Conservation (phyloP, 2,113 vertebrate genomes). For the Oncorhynchus mykiss region DNA sequence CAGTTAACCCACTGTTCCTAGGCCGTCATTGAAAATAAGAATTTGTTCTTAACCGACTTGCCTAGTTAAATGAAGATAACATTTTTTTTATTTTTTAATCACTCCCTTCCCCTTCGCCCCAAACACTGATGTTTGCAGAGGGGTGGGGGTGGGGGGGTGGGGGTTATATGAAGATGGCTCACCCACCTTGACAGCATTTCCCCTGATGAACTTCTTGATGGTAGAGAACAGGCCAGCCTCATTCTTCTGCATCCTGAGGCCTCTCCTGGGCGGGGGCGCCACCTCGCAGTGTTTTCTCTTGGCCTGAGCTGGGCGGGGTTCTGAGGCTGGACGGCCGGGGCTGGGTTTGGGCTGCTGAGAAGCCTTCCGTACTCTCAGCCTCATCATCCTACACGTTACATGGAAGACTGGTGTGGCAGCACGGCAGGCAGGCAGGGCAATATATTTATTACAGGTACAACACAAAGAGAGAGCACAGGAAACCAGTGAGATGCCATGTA, state of each 20-base stretch:
- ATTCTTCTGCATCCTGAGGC: conserved; percentile 72
- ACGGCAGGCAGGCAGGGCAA: neutral
- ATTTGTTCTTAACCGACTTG: too few species aligned
- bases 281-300: conserved; percentile 87
- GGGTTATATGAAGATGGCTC: neutral
- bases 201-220: conserved; percentile 77
- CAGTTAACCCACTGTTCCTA: too few species aligned
- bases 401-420: conserved; percentile 75
- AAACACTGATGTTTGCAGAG: too few species aligned
- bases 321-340: conserved; percentile 29
- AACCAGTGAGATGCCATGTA: too few species aligned
- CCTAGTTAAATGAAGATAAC: too few species aligned
- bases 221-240: conserved; percentile 75
- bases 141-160: too few species aligned
- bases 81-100: too few species aligned
- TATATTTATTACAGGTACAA: too few species aligned
- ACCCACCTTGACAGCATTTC: conserved; percentile 74
- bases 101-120: too few species aligned
- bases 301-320: conserved; percentile 74
- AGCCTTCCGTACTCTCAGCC: conserved; percentile 96
- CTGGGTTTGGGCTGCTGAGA: conserved; percentile 82
- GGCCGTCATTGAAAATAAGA: too few species aligned
- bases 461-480: too few species aligned
- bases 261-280: conserved; percentile 58
- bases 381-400: conserved; percentile 89